Percentiles rank a stretch among this genome's conserved stretches.
Conservation (phyloP, 2,797 vertebrate species). For the Agapornis canus region DNA sequence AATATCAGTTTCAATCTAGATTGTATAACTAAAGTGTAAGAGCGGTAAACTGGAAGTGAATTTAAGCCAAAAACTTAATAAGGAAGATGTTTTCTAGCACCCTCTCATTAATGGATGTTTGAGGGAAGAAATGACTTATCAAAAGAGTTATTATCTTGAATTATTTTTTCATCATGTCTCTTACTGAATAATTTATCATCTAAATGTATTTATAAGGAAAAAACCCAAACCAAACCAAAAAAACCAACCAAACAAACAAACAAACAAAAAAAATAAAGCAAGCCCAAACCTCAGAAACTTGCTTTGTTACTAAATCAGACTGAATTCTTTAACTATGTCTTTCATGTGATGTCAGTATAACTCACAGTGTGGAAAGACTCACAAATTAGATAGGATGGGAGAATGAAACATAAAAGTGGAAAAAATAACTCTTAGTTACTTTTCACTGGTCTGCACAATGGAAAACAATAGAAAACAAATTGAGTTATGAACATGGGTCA, state of each 20-base stretch:
- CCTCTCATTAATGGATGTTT: not conserved
- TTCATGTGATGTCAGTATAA: not conserved
- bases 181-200: constrained; percentile 8
- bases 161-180: not conserved
- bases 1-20: not conserved
- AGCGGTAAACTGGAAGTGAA: not conserved
- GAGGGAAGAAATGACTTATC: not conserved
- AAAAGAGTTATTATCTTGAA: not conserved
- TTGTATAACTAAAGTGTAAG: not conserved
- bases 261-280: not conserved
- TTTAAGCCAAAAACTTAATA: not conserved
- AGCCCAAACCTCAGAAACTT: not conserved
- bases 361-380: not conserved
- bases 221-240: not conserved
- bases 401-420: not conserved
- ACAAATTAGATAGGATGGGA: not conserved
- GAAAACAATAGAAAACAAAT: not conserved
- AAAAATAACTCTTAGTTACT: not conserved
- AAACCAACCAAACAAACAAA: not conserved
- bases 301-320: not conserved
- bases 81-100: not conserved
- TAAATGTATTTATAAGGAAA: not conserved
- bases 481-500: not conserved
- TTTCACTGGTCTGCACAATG: not conserved
- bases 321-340: not conserved